Evolutionary conservation across 2,888 invertebrate species (phyloP), one percentile per base, ranked within the genome.

Genomic region (Petrolisthes manimaculis): DNA sequence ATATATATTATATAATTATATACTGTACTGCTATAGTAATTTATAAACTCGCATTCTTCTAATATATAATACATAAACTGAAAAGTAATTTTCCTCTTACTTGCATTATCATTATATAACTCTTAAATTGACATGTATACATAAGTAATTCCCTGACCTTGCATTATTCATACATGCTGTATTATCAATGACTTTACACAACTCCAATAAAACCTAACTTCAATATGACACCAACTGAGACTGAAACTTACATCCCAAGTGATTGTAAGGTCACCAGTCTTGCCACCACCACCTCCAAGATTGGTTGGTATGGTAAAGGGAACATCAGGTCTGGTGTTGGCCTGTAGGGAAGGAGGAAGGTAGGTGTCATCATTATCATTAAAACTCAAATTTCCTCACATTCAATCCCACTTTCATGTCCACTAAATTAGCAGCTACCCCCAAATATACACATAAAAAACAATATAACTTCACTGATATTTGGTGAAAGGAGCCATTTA

Each of bases 211-310:
- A 69, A 3, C n/a, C 2, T n/a, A 18, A 18, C 14, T 18, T 14
- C 14, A 12, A 21, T 24, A 37, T 37, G 78, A 51, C 5, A 78
- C 5, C 18, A 3, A 78, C 2, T 24, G 4, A 37, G 37, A 8
- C 0, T 21, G 21, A 51, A 8, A 75, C 90, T 86, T 92, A 94
- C 94, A 92, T 93, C 94, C 98, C 98, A 99, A 0, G 95, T 96
- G 84, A 99, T 97, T 0, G 97, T 96, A 4, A 99, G 95, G 92
- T 98, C 98, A 0, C 98, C 98, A 90, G 97, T 97, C 93, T 98
- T 98, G 77, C 98, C 98, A 5, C 99, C 99, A 0, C 99, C 98
- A 21, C 97, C 95, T n/a, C 91, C 86, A 71, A 99, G 95, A 92
- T 97, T 96, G 5, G 94, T 93, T 1, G 98, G 98, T 6, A 96